phyloP scores from a whole-genome alignment of 2,113 vertebrate genomes.

The Nerophis ophidion region DNA sequence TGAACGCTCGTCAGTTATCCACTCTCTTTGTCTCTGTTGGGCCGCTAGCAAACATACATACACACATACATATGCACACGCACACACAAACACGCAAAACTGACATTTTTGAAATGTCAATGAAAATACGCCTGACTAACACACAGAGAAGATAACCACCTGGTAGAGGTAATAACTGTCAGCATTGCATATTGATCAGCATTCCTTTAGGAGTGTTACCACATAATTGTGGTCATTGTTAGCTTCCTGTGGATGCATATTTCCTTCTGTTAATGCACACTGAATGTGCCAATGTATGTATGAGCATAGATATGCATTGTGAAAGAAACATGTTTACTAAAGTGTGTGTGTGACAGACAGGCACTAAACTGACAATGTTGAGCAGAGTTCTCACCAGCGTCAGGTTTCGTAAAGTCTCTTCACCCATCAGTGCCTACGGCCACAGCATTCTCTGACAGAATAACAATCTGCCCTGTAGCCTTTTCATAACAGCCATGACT shows the following conservation, averaged over 20 bases:
- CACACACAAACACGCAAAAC: no score
- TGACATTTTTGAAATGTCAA: no score
- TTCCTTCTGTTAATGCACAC: slow-evolving; percentile 2
- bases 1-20: no score
- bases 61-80: no score
- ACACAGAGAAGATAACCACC: no score
- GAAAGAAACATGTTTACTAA: slow-evolving; percentile 35
- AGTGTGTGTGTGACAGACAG: slow-evolving; percentile 44
- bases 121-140: no score
- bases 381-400: slow-evolving; percentile 65
- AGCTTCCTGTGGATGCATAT: not conserved
- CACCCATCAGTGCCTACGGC: slow-evolving; percentile 50
- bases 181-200: slow-evolving; percentile 34
- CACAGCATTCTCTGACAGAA: slow-evolving; percentile 53
- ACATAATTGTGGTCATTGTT: not conserved
- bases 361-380: slow-evolving; percentile 22
- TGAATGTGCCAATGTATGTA: slow-evolving; percentile 12
- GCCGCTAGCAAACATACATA: no score
- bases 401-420: slow-evolving; percentile 57
- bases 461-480: slow-evolving; percentile 46
- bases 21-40: no score
- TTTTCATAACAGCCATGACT: slow-evolving; percentile 16
- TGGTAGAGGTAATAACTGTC: slow-evolving; percentile 15
- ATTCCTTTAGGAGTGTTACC: slow-evolving; percentile 44
- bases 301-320: slow-evolving; percentile 14